Evolutionary conservation across 2,113 vertebrate genomes (phyloP).

Genomic region (Coreoperca whiteheadi): DNA sequence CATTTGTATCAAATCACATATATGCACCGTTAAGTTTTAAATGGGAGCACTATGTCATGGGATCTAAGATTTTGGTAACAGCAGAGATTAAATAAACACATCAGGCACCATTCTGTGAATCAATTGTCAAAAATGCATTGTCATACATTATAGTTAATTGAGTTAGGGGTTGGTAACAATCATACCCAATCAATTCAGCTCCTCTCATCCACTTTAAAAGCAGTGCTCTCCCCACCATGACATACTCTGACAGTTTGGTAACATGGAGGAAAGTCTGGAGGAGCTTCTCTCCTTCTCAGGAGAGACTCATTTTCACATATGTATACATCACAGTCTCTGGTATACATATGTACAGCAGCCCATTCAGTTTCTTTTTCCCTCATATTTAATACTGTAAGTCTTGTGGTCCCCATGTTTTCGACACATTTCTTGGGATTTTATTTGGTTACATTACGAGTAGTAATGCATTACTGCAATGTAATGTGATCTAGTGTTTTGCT

Average conservation of each 20-base stretch:
- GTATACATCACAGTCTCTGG: not conserved
- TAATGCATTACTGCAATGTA: not conserved
- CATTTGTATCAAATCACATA: not conserved
- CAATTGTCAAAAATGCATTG: constrained; percentile 4
- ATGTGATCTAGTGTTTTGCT: not conserved
- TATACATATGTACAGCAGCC: not conserved
- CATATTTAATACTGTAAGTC: not conserved
- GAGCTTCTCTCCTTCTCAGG: constrained; percentile 3
- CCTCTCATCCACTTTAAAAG: constrained; percentile 17
- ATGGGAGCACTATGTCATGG: not conserved
- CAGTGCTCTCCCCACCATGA: not conserved
- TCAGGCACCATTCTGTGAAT: not conserved
- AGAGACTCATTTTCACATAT: constrained; percentile 10
- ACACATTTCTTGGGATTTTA: not conserved
- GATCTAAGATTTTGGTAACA: not conserved
- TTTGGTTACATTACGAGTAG: not conserved
- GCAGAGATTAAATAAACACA: not conserved
- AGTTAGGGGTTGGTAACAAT: constrained; percentile 9
- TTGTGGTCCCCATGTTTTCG: not conserved
- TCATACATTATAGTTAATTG: constrained; percentile 15
- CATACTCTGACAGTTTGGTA: not conserved
- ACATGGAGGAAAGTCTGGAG: constrained; percentile 9
- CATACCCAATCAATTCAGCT: constrained; percentile 2
- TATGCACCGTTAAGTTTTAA: not conserved
- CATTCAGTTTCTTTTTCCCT: not conserved